phyloP scores from a whole-genome alignment of 2,113 vertebrate species.

The Heloderma charlesbogerti region DNA sequence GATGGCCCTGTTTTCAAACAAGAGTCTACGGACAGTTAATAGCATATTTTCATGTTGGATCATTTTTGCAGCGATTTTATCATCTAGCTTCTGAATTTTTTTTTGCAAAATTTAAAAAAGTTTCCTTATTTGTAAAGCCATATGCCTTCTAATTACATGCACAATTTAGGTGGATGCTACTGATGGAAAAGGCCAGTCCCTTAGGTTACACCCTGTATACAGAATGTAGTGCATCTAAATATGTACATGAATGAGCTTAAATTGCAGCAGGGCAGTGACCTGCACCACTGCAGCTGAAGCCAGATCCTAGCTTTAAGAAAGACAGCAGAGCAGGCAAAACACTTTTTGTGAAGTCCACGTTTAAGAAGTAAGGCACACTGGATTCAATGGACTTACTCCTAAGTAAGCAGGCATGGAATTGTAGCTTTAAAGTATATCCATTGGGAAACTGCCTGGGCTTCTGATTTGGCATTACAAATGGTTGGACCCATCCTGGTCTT shows the following conservation, averaged over 20 bases:
- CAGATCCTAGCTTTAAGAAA: not conserved
- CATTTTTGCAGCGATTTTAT: not conserved
- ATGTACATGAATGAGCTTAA: not conserved
- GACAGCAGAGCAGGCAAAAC: not conserved
- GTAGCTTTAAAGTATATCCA: not conserved
- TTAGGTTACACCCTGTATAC: not conserved
- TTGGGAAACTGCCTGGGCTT: not conserved
- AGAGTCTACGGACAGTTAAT: not conserved
- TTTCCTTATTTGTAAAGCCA: not conserved
- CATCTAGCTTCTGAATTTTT: not conserved
- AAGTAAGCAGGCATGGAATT: not conserved
- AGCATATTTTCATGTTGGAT: not conserved
- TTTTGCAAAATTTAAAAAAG: not conserved
- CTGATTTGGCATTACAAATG: not conserved
- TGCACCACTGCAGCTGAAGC: not conserved
- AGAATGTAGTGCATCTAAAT: not conserved
- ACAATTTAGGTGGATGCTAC: not conserved
- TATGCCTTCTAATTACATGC: not conserved
- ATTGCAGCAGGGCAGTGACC: not conserved
- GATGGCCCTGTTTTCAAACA: constrained; percentile 45
- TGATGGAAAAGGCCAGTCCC: not conserved
- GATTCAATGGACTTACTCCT: not conserved
- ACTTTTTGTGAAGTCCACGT: not conserved
- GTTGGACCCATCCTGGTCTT: not conserved
- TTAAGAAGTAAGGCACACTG: not conserved